Evolutionary conservation across 2,113 vertebrate species (phyloP), one percentile per base, ranked within the genome.

Genomic region (Syngnathus scovelli): DNA sequence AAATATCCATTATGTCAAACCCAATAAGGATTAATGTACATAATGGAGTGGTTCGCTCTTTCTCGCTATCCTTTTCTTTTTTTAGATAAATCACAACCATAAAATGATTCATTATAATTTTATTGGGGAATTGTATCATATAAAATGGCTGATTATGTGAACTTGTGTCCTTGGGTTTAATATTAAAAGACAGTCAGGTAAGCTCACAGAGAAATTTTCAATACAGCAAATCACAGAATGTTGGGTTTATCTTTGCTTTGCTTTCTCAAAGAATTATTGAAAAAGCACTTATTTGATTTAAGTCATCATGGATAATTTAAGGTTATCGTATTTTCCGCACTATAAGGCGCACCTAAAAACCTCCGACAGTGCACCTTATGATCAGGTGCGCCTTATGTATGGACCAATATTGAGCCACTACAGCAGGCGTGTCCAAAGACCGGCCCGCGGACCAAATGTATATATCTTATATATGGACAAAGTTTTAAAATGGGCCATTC

Each of bases 11-110:
- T 56, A 68, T 64, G 51, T 64, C 49, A 18, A 16, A 69, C 82
- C 87, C 77, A 79, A 82, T 78, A 67, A 39, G 38, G 66, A 73
- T 78, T 82, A 73, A 65, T 56, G 33, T 55, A 74, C 66, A 75
- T 61, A 65, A 75, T 66, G 18, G 65, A 23, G 65, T 39, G 54
- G 73, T 76, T 70, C 11, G 11, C 11, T 11, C 11, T 13, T 33
- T 33, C 27, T 33, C 27, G 27, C 27, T 33, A 2, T 33, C 27
- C 27, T 33, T 33, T 33, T 33, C 27, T 19, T 49, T 49, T 19
- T 27, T 69, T 21, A 70, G 59, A 66, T 66, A 61, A 71, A 78
- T 70, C 55, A 59, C 44, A 66, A 67, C 60, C 69, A 36, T 74
- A 69, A 72, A 76, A 76, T 67, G 33, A 72, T 72, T 78, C 61